Evolutionary conservation across 2,113 vertebrate genomes (phyloP).

Genomic region (Tragelaphus scriptus): DNA sequence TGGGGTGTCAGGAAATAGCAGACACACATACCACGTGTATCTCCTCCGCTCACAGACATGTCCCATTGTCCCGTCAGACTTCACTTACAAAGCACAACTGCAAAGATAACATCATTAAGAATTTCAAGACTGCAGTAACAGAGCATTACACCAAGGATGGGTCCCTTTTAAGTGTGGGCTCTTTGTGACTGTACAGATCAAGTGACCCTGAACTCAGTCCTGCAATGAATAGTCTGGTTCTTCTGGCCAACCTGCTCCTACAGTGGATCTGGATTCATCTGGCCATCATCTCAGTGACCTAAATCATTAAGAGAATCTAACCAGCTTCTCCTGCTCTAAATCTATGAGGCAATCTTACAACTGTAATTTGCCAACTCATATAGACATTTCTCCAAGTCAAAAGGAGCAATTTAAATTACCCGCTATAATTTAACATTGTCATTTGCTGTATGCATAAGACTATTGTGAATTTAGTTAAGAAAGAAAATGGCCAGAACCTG

Average conservation of each 20-base stretch:
- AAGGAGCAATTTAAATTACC: constrained; percentile 11
- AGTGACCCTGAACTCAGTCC: background rate
- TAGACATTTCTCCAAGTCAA: background rate
- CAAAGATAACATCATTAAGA: background rate
- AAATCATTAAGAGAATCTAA: background rate
- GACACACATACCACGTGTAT: background rate
- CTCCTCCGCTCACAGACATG: background rate
- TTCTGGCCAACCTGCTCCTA: background rate
- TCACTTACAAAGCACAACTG: background rate
- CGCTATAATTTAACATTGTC: background rate
- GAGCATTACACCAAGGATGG: background rate
- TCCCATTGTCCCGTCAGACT: background rate
- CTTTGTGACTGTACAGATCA: background rate
- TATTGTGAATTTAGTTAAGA: background rate
- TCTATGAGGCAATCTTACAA: background rate
- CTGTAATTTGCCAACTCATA: background rate
- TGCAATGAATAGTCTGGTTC: background rate
- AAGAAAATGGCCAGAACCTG: background rate
- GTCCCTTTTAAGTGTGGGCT: background rate
- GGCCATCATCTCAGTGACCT: background rate
- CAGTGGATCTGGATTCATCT: background rate
- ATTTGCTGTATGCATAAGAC: background rate
- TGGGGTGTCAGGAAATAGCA: background rate
- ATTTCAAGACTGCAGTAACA: background rate
- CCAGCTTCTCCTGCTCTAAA: background rate